Evolutionary conservation across 2,888 invertebrate species (phyloP).

Genomic region (Phaedon cochleariae): DNA sequence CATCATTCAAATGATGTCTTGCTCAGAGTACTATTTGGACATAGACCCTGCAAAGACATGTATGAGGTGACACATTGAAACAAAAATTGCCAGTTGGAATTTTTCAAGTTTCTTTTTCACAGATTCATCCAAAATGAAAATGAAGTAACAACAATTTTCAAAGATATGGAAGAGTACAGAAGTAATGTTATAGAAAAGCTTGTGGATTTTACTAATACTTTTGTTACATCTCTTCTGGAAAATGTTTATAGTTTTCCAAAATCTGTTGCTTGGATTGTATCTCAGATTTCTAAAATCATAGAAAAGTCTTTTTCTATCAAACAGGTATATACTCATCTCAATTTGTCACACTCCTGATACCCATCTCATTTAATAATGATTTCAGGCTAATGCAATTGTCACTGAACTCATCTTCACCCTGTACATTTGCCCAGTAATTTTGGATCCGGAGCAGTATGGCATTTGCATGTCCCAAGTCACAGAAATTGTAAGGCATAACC

Average conservation of each 20-base stretch:
- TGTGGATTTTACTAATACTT: conserved; percentile 79
- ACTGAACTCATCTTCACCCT: conserved; percentile 92
- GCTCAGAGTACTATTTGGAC: conserved; percentile 91
- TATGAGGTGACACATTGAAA: conserved; percentile 65
- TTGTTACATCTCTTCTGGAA: conserved; percentile 82
- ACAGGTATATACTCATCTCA: conserved; percentile 58
- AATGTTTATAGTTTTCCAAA: conserved; percentile 92
- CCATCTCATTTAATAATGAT: conserved; percentile 28
- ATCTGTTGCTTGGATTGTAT: conserved; percentile 88
- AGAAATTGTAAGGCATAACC: conserved; percentile 88
- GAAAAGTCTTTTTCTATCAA: conserved; percentile 68
- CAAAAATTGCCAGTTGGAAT: too few relatives aligned
- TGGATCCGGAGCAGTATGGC: conserved; percentile 95
- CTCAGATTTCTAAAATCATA: conserved; percentile 80
- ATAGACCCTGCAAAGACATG: conserved; percentile 88
- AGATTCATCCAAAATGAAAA: conserved; percentile 48
- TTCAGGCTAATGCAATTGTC: conserved; percentile 72
- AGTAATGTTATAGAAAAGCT: conserved; percentile 81
- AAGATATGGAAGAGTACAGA: conserved; percentile 75
- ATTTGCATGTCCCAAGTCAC: conserved; percentile 93
- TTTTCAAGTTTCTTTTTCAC: conserved; percentile 14
- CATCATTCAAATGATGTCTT: conserved; percentile 88
- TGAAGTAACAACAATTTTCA: conserved; percentile 44
- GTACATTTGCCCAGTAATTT: conserved; percentile 95
- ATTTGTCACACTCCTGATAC: neutral